phyloP scores from a whole-genome alignment of 1,140 invertebrate species.

The Papilio helenus region DNA sequence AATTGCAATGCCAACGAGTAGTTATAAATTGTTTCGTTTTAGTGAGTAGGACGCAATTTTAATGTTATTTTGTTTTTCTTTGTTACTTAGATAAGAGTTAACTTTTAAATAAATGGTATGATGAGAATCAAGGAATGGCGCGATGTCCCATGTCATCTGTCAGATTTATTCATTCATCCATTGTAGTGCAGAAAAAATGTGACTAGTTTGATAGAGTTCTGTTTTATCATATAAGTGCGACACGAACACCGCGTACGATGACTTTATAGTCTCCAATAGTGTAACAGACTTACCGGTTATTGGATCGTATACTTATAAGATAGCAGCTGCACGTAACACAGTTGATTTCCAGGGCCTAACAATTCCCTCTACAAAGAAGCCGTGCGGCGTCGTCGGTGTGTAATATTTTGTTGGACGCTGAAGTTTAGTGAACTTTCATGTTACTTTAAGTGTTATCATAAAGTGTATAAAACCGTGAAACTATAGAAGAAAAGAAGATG shows the following conservation, averaged over 20 bases:
- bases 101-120: conserved; percentile 48
- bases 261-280: conserved; percentile 60
- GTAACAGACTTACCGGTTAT: conserved; percentile 56
- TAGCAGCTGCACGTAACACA: conserved; percentile 57
- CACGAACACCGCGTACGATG: conserved; percentile 65
- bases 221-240: conserved; percentile 72
- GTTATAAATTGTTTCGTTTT: conserved; percentile 64
- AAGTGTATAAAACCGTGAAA: conserved; percentile 52
- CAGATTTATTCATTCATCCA: conserved; percentile 81
- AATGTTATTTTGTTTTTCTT: conserved; percentile 48
- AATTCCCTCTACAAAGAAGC: conserved; percentile 75
- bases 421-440: conserved; percentile 57
- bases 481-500: conserved; percentile 74
- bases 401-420: conserved; percentile 65
- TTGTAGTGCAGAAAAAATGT: conserved; percentile 81
- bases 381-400: conserved; percentile 71
- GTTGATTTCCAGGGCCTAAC: conserved; percentile 67
- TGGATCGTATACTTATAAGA: conserved; percentile 58
- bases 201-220: conserved; percentile 77
- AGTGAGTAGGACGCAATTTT: conserved; percentile 48
- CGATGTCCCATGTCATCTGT: conserved; percentile 79
- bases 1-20: conserved; percentile 78
- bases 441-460: conserved; percentile 50
- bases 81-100: conserved; percentile 46
- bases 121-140: conserved; percentile 70